A percentile compares a stretch with the other conserved stretches of the same genome.
phyloP scores from a whole-genome alignment of 2,113 vertebrate genomes.

The Dendrocopos noguchii region DNA sequence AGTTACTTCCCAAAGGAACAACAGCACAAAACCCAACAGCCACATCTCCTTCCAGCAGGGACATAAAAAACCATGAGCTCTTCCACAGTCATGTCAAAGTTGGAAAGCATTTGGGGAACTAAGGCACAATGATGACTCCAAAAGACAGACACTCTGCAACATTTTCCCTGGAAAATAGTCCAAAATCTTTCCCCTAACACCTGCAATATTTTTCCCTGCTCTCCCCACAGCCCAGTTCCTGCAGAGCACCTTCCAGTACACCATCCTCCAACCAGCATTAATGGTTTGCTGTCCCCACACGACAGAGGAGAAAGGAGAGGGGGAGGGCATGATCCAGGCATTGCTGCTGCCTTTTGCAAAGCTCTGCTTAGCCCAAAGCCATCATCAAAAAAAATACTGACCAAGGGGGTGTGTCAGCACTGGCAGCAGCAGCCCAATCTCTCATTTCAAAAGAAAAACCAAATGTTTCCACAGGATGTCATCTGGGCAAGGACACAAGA shows the following conservation, averaged over 20 bases:
- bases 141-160: fast-evolving
- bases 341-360: background rate
- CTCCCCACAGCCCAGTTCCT: background rate
- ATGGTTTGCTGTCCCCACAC: fast-evolving
- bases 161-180: background rate
- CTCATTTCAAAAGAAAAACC: background rate
- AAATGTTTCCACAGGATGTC: background rate
- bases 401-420: background rate
- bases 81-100: background rate
- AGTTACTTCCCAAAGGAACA: background rate
- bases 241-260: background rate
- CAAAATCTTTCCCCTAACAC: background rate
- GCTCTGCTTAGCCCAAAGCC: background rate
- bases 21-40: background rate
- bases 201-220: background rate
- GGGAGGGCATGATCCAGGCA: fast-evolving
- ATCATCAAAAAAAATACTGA: background rate
- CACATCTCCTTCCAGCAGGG: background rate
- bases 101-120: background rate
- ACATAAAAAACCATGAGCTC: background rate
- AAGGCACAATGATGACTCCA: background rate
- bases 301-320: background rate
- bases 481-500: background rate
- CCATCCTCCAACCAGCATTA: fast-evolving
- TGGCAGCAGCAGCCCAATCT: fast-evolving